These are phyloP conservation scores for Machimus atricapillus DNA, from an alignment of 2,888 invertebrate genomes.

Conservation along the genomic window DNA sequence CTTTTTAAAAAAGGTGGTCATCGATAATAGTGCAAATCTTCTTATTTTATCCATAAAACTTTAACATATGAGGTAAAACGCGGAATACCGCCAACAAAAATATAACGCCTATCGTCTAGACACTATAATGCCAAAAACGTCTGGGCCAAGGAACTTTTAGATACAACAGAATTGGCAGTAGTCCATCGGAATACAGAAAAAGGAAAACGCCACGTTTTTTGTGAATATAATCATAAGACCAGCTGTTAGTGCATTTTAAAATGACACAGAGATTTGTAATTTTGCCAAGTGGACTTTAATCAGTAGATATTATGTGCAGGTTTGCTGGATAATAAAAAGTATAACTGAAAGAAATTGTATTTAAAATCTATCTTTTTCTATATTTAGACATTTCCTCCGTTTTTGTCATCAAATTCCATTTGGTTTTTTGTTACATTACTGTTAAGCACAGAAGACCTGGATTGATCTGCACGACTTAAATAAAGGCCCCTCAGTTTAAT, in stretches of 20 bases:
- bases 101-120: conserved; percentile 7
- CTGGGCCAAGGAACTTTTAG: conserved; percentile 5
- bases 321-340: neutral
- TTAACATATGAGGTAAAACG: neutral
- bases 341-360: neutral
- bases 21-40: neutral
- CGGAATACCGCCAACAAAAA: neutral
- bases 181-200: neutral
- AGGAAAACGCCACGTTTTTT: neutral
- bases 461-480: conserved; percentile 28
- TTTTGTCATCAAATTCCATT: conserved; percentile 36
- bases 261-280: neutral
- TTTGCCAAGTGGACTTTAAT: neutral
- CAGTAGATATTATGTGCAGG: neutral
- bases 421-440: conserved; percentile 28
- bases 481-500: conserved; percentile 1
- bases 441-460: neutral
- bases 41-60: neutral
- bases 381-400: conserved; percentile 7
- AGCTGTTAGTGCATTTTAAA: neutral
- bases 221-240: neutral
- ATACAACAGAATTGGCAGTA: neutral
- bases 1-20: too few relatives aligned
- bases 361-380: conserved; percentile 6
- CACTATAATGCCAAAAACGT: neutral